Percentiles rank a stretch among this genome's conserved stretches.
These are phyloP conservation scores for Drosophila prosaltans DNA, from an alignment of 1,140 invertebrate genomes.

Conservation along the genomic window DNA sequence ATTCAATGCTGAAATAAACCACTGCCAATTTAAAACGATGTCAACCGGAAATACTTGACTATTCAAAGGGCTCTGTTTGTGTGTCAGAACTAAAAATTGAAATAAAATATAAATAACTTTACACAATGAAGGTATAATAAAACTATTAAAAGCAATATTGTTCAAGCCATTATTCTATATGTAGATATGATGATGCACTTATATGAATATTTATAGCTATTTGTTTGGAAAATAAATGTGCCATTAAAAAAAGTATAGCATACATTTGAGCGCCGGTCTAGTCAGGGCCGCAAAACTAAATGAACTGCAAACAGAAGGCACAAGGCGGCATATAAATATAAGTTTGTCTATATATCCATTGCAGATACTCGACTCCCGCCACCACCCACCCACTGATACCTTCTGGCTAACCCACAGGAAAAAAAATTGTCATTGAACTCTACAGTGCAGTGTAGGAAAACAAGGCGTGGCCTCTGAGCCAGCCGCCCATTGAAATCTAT, in stretches of 20 bases:
- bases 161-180: background rate
- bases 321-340: conserved; percentile 23
- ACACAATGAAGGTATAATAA: conserved; percentile 3
- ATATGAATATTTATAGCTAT: conserved; percentile 53
- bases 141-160: conserved; percentile 31
- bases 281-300: conserved; percentile 43
- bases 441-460: conserved; percentile 21
- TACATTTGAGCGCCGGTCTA: conserved; percentile 12
- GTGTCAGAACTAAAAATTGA: background rate
- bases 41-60: background rate
- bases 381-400: background rate
- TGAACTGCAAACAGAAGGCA: conserved; percentile 60
- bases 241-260: conserved; percentile 22
- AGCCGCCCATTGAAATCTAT: conserved; percentile 62
- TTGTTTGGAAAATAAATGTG: conserved; percentile 49
- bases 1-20: no score
- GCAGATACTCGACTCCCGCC: conserved; percentile 47
- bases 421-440: conserved; percentile 73
- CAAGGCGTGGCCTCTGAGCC: conserved; percentile 12
- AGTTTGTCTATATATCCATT: conserved; percentile 30
- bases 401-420: background rate
- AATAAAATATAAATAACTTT: conserved; percentile 17
- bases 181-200: conserved; percentile 14
- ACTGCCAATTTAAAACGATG: background rate
- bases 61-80: background rate